A percentile compares a stretch with the other conserved stretches of the same genome.
Conservation (phyloP, 2,888 invertebrate species). For the Camptogramma bilineatum region DNA sequence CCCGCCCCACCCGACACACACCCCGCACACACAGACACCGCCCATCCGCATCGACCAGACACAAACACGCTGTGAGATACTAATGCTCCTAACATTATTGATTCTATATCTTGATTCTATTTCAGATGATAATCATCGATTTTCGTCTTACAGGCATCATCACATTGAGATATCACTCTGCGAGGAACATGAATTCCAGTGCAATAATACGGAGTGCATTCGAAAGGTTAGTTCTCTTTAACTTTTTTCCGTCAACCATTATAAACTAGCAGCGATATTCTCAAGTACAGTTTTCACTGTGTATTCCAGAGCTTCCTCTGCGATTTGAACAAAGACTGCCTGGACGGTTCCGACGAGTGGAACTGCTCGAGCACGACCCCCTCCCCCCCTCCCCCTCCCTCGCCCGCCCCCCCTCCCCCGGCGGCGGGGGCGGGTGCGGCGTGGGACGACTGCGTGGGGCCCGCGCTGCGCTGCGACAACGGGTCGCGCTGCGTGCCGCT, state of each 20-base stretch:
- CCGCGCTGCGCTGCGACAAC: slow-evolving; percentile 88
- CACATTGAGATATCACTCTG: slow-evolving; percentile 64
- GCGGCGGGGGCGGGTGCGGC: slow-evolving; percentile 70
- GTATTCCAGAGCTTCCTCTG: slow-evolving; percentile 83
- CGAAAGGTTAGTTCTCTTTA: slow-evolving; percentile 66
- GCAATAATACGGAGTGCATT: slow-evolving; percentile 88
- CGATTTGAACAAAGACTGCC: slow-evolving; percentile 89
- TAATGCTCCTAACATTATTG: neutral
- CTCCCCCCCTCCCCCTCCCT: slow-evolving; percentile 32
- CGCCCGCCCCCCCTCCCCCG: slow-evolving; percentile 36
- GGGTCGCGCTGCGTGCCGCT: slow-evolving; percentile 90
- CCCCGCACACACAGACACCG: slow-evolving; percentile 24
- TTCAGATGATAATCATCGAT: no score
- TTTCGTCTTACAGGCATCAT: slow-evolving; percentile 44
- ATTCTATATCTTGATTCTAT: neutral
- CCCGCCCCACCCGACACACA: slow-evolving; percentile 21
- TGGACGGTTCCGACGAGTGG: slow-evolving; percentile 90
- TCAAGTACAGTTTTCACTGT: neutral
- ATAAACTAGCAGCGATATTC: neutral
- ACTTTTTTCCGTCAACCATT: neutral
- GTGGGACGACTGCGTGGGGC: slow-evolving; percentile 70
- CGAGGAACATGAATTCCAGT: slow-evolving; percentile 87
- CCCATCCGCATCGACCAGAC: slow-evolving; percentile 33
- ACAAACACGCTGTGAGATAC: slow-evolving; percentile 40
- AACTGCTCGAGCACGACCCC: slow-evolving; percentile 72